Evolutionary conservation across 2,888 invertebrate species (phyloP), one percentile per base, ranked within the genome.

Genomic region (Thymelicus acteon): DNA sequence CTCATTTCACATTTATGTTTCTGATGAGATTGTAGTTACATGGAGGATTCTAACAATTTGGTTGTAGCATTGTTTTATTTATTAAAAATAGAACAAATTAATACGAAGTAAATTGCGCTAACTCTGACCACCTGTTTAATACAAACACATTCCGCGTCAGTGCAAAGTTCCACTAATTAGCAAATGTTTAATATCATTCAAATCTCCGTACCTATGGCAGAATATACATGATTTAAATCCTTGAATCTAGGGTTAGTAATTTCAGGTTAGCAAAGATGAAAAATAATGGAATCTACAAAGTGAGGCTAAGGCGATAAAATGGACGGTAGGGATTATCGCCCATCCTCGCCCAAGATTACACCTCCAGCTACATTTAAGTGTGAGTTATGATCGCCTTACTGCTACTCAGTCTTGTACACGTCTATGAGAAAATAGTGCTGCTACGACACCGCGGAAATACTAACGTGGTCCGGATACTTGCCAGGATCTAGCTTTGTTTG

Each of bases 371-470:
- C 62, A 47, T 47, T 62, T 62, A 68, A 93, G 87, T 83, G 87
- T 90, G 87, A 93, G 88, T 92, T 92, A 93, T 91, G 91, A 89
- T 85, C 85, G 90, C 87, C 87, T 90, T 90, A 85, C 61, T 61
- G 67, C 68, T 80, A 89, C 85, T 91, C 91, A 89, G 54, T 92
- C 91, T 91, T 86, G 68, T 68, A 62, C 86, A 82, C 82, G 82
- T 87, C 87, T 89, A 92, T 92, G 91, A 93, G 93, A 86, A 93
- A 89, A 92, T 93, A 92, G 87, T 86, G 92, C 83, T 77, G 77
- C 79, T 79, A 82, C 84, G 85, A 89, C 89, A 87, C 83, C 75
- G 74, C 73, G 74, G 78, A 87, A 83, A 79, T 86, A 84, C 85
- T 84, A 85, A 86, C 58, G 82, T 80, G 44, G 79, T 73, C 77